Evolutionary conservation across 1,140 invertebrate species (phyloP), one percentile per base, ranked within the genome.

Genomic region (Lamellibrachia luymesi): DNA sequence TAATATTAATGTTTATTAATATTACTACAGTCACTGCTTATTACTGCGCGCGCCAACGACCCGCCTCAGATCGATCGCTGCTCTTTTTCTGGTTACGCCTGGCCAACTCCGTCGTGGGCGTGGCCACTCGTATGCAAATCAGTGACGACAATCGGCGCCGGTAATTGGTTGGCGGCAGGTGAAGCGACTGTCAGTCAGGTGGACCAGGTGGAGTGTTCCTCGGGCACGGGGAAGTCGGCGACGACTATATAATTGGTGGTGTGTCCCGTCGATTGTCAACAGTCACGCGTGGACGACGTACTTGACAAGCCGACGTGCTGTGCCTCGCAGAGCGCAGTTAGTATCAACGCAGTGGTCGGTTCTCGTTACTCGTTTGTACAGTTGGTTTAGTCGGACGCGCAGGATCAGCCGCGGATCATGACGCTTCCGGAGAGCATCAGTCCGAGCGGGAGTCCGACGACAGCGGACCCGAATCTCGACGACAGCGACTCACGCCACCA

Each of bases 401-500:
- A 90, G 80, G 13, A 50, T 27, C 49, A 13, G 27, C n/a, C 92
- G 13, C 10, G 92, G 51, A 92, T n/a, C 27, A 92, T 92, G 92
- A 92, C 92, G 27, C 52, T 92, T 52, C 92, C 92, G 10, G 92
- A 92, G 51, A 52, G 51, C 50, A 51, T 51, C 92, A 92, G 92
- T 92, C 92, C 92, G 27, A 17, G 49, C 8, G 50, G 50, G 27
- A 51, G 51, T 52, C 92, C 92, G 10, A 92, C 92, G 50, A 91
- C 49, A 13, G 91, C 91, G 17, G 51, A 91, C 25, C 38, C 49
- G 8, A 13, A 49, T n/a, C 38, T 22, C 49, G 27, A 38, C 6
- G 50, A 56, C 51, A 52, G 93, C 91, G 92, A 93, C 2, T 38
- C 94, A 8, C 38, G 89, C 91, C 94, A 94, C 56, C 98, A 99